Evolutionary conservation across 2,113 vertebrate species (phyloP).

Genomic region (Plectropomus leopardus): DNA sequence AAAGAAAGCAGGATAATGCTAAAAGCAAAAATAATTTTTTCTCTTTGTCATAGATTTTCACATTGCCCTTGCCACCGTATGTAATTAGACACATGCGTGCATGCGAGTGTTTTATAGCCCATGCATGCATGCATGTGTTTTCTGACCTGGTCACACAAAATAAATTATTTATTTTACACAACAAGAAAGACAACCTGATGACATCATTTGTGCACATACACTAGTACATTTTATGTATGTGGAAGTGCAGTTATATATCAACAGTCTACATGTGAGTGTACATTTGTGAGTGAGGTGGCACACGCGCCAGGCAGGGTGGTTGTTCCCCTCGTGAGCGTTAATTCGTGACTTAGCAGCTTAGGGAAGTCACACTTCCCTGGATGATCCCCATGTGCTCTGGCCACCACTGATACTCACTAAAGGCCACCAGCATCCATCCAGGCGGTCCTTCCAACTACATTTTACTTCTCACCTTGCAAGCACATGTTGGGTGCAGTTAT

Average conservation of each 20-base stretch:
- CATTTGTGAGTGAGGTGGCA: constrained; percentile 7
- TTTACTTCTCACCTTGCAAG: constrained; percentile 5
- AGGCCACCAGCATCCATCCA: constrained; percentile 46
- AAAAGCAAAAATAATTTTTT: background rate
- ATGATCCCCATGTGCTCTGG: constrained; percentile 77
- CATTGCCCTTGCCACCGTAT: background rate
- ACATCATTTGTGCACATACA: background rate
- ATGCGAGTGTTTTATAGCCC: too few relatives aligned
- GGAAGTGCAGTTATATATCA: constrained; percentile 10
- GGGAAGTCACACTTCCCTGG: constrained; percentile 78
- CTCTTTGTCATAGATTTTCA: background rate
- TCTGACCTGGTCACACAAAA: background rate
- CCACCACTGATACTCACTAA: constrained; percentile 21
- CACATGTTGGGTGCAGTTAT: constrained; percentile 17
- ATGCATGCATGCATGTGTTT: background rate
- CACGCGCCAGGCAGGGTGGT: constrained; percentile 33
- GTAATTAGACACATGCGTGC: background rate
- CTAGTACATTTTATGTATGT: background rate
- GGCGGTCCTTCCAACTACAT: background rate
- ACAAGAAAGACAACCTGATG: background rate
- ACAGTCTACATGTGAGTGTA: constrained; percentile 28
- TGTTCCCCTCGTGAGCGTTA: constrained; percentile 73
- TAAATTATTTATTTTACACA: background rate
- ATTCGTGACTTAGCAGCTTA: constrained; percentile 78
- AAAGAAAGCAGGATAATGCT: background rate